These are phyloP conservation scores for Pagetopsis macropterus DNA, from an alignment of 2,797 vertebrate genomes.

Conservation along the genomic window DNA sequence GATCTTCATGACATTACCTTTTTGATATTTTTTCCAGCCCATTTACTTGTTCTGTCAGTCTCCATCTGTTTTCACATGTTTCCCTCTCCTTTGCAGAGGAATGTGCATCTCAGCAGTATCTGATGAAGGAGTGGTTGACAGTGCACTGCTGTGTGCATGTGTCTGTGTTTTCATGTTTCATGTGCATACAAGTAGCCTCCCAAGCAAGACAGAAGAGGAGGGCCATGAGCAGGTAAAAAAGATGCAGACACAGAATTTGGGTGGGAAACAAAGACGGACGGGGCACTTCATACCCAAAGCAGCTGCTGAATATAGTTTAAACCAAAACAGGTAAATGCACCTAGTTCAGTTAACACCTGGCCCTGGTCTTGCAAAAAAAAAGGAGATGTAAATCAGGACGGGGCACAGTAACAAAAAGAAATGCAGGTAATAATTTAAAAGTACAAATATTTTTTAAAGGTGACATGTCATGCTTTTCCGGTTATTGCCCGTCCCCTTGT, in stretches of 20 bases:
- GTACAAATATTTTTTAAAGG: not conserved
- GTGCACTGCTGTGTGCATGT: slow-evolving; percentile 47
- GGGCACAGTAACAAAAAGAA: not conserved
- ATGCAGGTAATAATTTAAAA: not conserved
- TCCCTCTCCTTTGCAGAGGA: slow-evolving; percentile 60
- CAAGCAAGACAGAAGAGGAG: slow-evolving; percentile 19
- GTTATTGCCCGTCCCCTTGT: no score
- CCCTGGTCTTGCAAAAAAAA: slow-evolving; percentile 18
- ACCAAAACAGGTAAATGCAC: slow-evolving; percentile 9
- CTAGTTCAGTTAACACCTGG: slow-evolving; percentile 27
- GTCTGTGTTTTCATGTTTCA: slow-evolving; percentile 56
- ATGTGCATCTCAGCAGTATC: slow-evolving; percentile 80
- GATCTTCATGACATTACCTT: slow-evolving; percentile 11
- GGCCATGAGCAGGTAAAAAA: slow-evolving; percentile 13
- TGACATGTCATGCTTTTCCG: no score
- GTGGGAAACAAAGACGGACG: not conserved
- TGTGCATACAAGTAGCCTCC: slow-evolving; percentile 37
- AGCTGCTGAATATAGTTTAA: slow-evolving; percentile 17
- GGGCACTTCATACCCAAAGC: not conserved
- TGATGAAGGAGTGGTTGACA: slow-evolving; percentile 73
- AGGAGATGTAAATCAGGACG: not conserved
- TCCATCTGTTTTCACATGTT: slow-evolving; percentile 49
- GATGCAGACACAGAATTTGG: slow-evolving; percentile 2
- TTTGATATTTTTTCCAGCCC: not conserved
- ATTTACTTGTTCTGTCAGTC: slow-evolving; percentile 59